Conservation (phyloP, 1,140 invertebrate species). For the Drosophila simulans region DNA sequence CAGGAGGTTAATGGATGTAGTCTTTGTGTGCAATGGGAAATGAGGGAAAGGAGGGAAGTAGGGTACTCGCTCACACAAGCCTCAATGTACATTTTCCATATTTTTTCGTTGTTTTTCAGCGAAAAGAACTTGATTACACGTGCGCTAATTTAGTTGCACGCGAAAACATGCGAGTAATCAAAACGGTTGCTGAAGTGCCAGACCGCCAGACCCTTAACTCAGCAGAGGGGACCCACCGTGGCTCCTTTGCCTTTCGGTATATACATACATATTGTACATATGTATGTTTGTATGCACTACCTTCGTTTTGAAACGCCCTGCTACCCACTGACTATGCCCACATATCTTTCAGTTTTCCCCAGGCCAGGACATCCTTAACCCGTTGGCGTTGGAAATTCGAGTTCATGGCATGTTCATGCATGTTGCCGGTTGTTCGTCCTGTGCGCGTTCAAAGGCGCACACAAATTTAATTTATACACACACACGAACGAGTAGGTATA, state of each 20-base stretch:
- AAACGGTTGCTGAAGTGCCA: conserved; percentile 76
- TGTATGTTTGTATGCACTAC: neutral
- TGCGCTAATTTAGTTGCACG: conserved; percentile 82
- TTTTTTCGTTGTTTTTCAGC: conserved; percentile 45
- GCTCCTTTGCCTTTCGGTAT: conserved; percentile 12
- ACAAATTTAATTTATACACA: conserved; percentile 79
- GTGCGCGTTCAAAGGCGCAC: conserved; percentile 54
- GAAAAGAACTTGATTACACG: conserved; percentile 76
- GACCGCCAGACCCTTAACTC: conserved; percentile 31
- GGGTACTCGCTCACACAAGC: conserved; percentile 20
- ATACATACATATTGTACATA: no score
- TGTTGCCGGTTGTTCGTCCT: conserved; percentile 69
- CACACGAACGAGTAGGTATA: conserved; percentile 1
- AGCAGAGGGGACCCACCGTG: conserved; percentile 14
- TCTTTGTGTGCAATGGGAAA: conserved; percentile 6
- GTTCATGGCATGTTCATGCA: conserved; percentile 71
- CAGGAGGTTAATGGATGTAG: conserved; percentile 24
- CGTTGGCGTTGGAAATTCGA: conserved; percentile 74
- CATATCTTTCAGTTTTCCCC: conserved; percentile 22
- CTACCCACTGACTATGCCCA: neutral
- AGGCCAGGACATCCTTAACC: conserved; percentile 59
- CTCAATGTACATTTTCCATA: conserved; percentile 42
- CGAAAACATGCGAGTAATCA: conserved; percentile 81
- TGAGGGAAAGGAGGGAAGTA: neutral
- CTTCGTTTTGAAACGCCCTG: neutral